phyloP scores from a whole-genome alignment of 2,888 invertebrate species.

The Cheilosia urbana region DNA sequence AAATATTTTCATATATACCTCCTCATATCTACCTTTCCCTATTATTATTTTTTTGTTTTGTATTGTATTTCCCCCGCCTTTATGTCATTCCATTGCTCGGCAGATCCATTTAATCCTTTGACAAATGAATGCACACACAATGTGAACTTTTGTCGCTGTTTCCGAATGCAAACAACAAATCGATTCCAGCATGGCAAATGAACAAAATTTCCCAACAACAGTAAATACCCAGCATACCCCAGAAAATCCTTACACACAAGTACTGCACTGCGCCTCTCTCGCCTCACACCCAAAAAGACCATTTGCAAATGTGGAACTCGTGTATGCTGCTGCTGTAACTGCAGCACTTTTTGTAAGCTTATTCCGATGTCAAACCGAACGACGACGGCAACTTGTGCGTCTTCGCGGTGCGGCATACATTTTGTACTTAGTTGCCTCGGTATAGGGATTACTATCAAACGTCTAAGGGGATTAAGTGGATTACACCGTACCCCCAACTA shows the following conservation, averaged over 20 bases:
- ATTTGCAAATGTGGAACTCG: constrained; percentile 47
- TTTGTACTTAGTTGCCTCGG: constrained; percentile 36
- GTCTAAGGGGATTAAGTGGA: constrained; percentile 62
- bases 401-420: constrained; percentile 34
- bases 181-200: constrained; percentile 42
- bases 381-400: constrained; percentile 25
- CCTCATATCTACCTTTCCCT: background rate
- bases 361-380: constrained; percentile 23
- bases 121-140: constrained; percentile 40
- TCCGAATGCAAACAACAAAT: constrained; percentile 56
- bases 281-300: too few relatives aligned
- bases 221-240: background rate
- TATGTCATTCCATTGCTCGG: background rate
- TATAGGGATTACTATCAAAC: constrained; percentile 57
- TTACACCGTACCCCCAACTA: constrained; percentile 4
- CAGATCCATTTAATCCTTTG: constrained; percentile 30
- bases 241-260: constrained; percentile 25
- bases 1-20: constrained; percentile 3
- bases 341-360: constrained; percentile 18
- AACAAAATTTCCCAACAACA: constrained; percentile 33
- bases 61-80: background rate
- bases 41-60: background rate
- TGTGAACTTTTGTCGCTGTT: constrained; percentile 11
- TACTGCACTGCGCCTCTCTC: background rate
- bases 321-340: constrained; percentile 13